These are phyloP conservation scores for Megaleporinus macrocephalus DNA, from an alignment of 2,113 vertebrate genomes.

Conservation along the genomic window DNA sequence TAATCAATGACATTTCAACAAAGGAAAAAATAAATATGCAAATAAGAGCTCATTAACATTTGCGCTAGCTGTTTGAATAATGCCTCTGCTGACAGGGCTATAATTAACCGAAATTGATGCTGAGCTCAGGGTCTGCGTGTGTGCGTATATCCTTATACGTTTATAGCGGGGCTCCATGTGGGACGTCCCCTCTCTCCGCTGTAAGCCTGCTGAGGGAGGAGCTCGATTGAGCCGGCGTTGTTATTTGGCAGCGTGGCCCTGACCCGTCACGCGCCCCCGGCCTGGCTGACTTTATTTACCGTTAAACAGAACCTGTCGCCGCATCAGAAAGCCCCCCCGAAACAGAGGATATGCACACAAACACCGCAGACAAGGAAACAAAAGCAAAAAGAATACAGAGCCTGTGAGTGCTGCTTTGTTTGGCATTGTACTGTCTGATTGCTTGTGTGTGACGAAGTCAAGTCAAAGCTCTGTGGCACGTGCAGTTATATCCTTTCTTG, in stretches of 20 bases:
- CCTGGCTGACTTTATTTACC: conserved; percentile 76
- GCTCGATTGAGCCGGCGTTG: background rate
- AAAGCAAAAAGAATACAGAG: conserved; percentile 52
- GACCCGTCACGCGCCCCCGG: conserved; percentile 67
- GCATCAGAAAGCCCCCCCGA: conserved; percentile 58
- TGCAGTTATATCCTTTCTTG: background rate
- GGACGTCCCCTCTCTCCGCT: conserved; percentile 69
- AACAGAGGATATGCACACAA: conserved; percentile 53
- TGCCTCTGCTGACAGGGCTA: conserved; percentile 97
- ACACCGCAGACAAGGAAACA: conserved; percentile 59
- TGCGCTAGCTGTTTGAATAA: conserved; percentile 99
- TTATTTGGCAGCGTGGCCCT: conserved; percentile 52
- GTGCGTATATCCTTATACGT: conserved; percentile 76
- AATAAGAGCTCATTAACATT: conserved; percentile 99
- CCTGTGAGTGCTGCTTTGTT: conserved; percentile 52
- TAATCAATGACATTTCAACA: conserved; percentile 99
- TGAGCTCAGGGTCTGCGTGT: conserved; percentile 89
- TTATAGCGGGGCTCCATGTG: conserved; percentile 83
- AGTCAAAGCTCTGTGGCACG: background rate
- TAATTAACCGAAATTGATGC: conserved; percentile 98
- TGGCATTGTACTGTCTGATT: conserved; percentile 43
- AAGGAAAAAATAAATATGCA: conserved; percentile 99
- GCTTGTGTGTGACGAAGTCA: conserved; percentile 1
- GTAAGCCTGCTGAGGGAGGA: conserved; percentile 54
- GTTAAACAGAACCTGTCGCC: conserved; percentile 59